A percentile compares a stretch with the other conserved stretches of the same genome.
phyloP scores from a whole-genome alignment of 2,113 vertebrate genomes.

The Microcebus lehilahytsara region DNA sequence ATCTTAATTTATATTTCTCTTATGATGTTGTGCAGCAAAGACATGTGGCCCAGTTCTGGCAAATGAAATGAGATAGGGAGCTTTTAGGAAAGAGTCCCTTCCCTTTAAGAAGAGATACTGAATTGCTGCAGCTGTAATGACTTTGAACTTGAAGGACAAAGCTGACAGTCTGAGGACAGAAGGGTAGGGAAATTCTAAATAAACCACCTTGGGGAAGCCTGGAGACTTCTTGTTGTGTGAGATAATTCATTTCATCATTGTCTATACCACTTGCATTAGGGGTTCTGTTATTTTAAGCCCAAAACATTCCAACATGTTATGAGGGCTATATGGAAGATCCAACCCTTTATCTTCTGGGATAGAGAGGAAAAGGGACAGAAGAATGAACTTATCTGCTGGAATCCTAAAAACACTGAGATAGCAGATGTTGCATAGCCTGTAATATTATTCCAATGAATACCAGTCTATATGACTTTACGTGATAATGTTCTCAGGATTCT shows the following conservation, averaged over 20 bases:
- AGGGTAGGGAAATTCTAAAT: background rate
- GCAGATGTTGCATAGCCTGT: background rate
- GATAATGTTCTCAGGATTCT: background rate
- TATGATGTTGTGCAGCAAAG: background rate
- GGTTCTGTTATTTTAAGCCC: background rate
- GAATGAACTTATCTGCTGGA: background rate
- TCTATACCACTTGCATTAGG: background rate
- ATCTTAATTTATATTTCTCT: background rate
- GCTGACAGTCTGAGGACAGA: background rate
- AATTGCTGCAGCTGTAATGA: background rate
- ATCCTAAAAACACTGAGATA: background rate
- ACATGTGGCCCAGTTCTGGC: background rate
- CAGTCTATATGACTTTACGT: background rate
- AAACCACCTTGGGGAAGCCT: background rate
- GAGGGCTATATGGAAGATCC: background rate
- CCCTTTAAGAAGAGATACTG: background rate
- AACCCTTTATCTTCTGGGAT: background rate
- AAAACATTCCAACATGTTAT: background rate
- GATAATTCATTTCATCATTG: background rate
- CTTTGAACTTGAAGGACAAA: background rate
- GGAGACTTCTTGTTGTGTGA: background rate
- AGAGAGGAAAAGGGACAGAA: background rate
- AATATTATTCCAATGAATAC: background rate
- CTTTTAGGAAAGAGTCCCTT: background rate
- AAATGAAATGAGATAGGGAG: background rate